Percentiles rank a stretch among this genome's conserved stretches.
Evolutionary conservation across 1,140 invertebrate genomes (phyloP).

Genomic region (Araneus ventricosus): DNA sequence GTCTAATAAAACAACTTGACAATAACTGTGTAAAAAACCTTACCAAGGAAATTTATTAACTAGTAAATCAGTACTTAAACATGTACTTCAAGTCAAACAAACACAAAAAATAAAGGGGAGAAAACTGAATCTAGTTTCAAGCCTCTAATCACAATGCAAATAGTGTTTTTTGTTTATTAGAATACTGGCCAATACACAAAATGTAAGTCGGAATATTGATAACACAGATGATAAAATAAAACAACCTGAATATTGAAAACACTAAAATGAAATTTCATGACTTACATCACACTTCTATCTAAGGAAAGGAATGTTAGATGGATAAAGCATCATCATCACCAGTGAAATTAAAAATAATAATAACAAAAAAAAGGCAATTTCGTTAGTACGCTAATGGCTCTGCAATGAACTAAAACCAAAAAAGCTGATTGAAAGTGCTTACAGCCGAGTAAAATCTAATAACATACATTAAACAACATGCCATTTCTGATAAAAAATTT

Average conservation of each 20-base stretch:
- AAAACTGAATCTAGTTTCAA: constrained; percentile 33
- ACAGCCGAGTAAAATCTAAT: no score
- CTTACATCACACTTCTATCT: background rate
- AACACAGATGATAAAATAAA: constrained; percentile 25
- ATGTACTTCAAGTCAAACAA: constrained; percentile 70
- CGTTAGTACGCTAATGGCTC: no score
- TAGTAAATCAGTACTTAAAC: constrained; percentile 60
- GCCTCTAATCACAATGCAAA: constrained; percentile 67
- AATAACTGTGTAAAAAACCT: background rate
- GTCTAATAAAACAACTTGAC: background rate
- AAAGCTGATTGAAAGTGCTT: no score
- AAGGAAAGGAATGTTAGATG: constrained; percentile 16
- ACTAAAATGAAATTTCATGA: background rate
- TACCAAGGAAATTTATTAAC: constrained; percentile 13
- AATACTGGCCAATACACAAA: constrained; percentile 69
- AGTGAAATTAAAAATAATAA: no score
- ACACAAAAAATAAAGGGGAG: constrained; percentile 25
- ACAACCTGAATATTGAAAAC: constrained; percentile 16
- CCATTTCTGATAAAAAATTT: no score
- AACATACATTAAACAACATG: no score
- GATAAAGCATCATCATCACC: constrained; percentile 6
- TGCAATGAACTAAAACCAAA: no score
- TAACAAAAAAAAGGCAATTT: no score
- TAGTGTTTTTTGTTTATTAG: background rate
- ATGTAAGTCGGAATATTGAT: constrained; percentile 19